Evolutionary conservation across 2,888 invertebrate species (phyloP), one percentile per base, ranked within the genome.

Genomic region (Muscina levida): DNA sequence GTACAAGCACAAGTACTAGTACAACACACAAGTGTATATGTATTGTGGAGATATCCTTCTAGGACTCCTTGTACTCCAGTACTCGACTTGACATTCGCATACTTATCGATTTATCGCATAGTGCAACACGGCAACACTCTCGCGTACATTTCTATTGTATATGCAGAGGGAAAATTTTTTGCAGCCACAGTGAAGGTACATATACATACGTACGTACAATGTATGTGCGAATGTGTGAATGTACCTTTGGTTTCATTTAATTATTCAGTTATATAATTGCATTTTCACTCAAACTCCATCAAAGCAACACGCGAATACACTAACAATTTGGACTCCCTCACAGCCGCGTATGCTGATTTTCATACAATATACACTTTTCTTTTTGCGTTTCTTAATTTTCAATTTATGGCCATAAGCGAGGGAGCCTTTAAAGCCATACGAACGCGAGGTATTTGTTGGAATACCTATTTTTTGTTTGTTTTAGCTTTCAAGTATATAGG

Each of bases 211-310:
- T n/a, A n/a, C n/a, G n/a, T n/a, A n/a, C n/a, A n/a, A n/a, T n/a
- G n/a, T n/a, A n/a, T n/a, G n/a, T 22, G 11, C 22, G 19, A 15
- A 17, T 48, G 48, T 48, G 17, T 15, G 6, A 19, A 2, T 10
- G 17, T 11, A 51, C 19, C 42, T 15, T 39, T 39, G 39, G 59
- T 37, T 37, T 31, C 59, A 42, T 62, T 42, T 62, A 62, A 62
- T 62, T 62, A 62, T 62, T 42, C 22, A 17, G 22, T 62, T 62
- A 62, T 62, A 62, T 62, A 62, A 62, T 62, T 62, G 62, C 42
- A 62, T 62, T 62, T 62, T 37, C 26, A 39, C 42, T 42, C 10
- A 22, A 42, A 62, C 62, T 62, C 62, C 42, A 39, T 42, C 42
- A 11, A 56, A 4, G 4, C 44, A 44, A 53, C 53, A 53, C 53